Base-by-base conservation (phyloP, 2,113 vertebrate genomes). In the Loxodonta africana region DNA sequence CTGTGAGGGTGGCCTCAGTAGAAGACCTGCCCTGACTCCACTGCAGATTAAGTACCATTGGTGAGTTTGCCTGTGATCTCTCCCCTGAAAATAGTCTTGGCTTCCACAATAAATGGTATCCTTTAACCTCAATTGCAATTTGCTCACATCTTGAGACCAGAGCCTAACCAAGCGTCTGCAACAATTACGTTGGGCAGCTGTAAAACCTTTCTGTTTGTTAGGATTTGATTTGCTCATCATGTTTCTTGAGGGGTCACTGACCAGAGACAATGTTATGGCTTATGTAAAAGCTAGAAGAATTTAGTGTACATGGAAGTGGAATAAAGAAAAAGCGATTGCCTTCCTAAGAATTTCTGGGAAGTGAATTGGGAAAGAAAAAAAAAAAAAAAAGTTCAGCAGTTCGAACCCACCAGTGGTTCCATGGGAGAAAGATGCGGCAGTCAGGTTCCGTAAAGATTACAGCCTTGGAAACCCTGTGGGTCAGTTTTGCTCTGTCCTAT, bases 81-180 rank as follows among this genome's bases (percentile, higher is more conserved):
- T 84, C 53, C 30, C 57, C 60, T 0, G 18, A 71, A 83, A 84
- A 85, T 48, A 90, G 30, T 51, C 62, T 88, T 93, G 53, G 88
- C 83, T 97, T 97, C 90, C 60, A n/a, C 95, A 90, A 96, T 92
- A 96, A 97, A 93, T 28, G 63, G 74, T n/a, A 69, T 81, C 65
- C 91, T 96, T 83, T 71, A 91, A 93, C 44, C 87, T 95, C 91
- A 95, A 21, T 44, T 81, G 71, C 81, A 83, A 4, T 96, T 93
- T 87, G 53, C 85, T 95, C 53, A 86, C 62, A 86, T 89, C 88
- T 69, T 81, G 76, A 94, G 76, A 81, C 84, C 69, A 94, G 74
- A 95, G 94, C 82, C 65, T 84, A 78, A 53, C 78, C 44, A 41
- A 6, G 94, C 93, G 48, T 97, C 95, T 88, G 65, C n/a, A 46